Base-by-base conservation (phyloP, 2,888 invertebrate species). In the Caenorhabditis virilis region DNA sequence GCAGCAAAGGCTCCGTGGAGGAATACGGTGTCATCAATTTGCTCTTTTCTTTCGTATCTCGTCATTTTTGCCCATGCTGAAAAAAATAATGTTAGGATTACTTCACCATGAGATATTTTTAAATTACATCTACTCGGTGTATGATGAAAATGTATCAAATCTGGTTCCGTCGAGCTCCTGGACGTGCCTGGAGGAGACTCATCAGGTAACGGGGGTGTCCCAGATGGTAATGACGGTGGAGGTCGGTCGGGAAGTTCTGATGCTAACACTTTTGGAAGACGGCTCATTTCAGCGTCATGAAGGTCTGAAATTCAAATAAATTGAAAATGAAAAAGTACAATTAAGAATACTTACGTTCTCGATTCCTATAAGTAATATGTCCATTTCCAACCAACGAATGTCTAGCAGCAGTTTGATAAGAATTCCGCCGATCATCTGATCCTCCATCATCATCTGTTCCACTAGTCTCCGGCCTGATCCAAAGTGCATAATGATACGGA, bases 401-500 rank as follows among this genome's bases (percentile, higher is more conserved):
- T 38, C 65, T 30, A 33, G 56, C 48, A 52, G 52, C 51, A 30
- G 52, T 52, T 30, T 69, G 65, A 27, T 46, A 30, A 30, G 43
- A 45, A 27, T 45, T 42, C 11, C 30, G 16, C n/a, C 16, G 36
- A 42, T 51, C 51, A 25, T 54, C 56, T 35, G 60, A 61, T 39
- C 7, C 11, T 18, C 47, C 59, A 49, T 72, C 69, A 36, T 70
- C 72, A 43, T 71, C 71, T 38, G 56, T 54, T 22, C 71, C 68
- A 41, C 62, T 68, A 22, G 63, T 65, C 65, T 77, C 73, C 50
- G 80, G 78, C 45, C 78, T 67, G 23, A 80, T 81, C 80, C 81
- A 81, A 13, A 81, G 51, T 6, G 77, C 81, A 58, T 81, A 81
- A 61, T 81, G 81, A 58, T 74, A 81, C 9, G 81, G 81, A 48